phyloP scores from a whole-genome alignment of 1,140 invertebrate genomes.

The Hesperophylax magnus region DNA sequence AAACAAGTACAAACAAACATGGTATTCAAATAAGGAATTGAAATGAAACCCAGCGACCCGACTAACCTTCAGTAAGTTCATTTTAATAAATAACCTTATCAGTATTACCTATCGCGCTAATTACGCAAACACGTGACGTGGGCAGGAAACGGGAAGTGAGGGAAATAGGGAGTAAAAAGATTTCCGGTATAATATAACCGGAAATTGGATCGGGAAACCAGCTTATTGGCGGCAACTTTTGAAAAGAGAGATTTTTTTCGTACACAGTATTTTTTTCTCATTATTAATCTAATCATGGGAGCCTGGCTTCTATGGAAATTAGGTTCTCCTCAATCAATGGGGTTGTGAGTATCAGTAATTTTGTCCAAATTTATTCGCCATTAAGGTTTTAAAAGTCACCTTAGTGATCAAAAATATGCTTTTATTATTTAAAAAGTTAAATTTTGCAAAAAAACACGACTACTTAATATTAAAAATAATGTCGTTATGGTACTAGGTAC shows the following conservation, averaged over 20 bases:
- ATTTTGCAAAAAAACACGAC: too few relatives aligned
- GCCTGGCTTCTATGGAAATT: too few relatives aligned
- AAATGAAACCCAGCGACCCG: background rate
- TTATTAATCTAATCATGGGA: background rate
- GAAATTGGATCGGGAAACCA: constrained; percentile 33
- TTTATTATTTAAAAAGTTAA: too few relatives aligned
- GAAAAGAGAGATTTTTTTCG: constrained; percentile 26
- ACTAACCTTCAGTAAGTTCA: constrained; percentile 6
- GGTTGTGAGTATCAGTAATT: too few relatives aligned
- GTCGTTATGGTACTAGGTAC: too few relatives aligned
- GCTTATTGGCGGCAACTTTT: constrained; percentile 33
- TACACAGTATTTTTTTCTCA: background rate
- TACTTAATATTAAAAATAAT: too few relatives aligned
- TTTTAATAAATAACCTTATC: constrained; percentile 38
- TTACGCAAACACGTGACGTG: constrained; percentile 35
- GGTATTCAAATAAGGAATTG: constrained; percentile 19
- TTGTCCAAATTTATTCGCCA: too few relatives aligned
- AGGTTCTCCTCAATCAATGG: too few relatives aligned
- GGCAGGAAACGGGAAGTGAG: constrained; percentile 6
- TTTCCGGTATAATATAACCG: constrained; percentile 36
- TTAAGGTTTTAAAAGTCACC: too few relatives aligned
- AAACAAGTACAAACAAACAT: too few relatives aligned
- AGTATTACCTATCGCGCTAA: constrained; percentile 32
- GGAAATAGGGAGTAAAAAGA: constrained; percentile 31
- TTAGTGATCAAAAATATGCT: too few relatives aligned